Base-by-base conservation (phyloP, 1,140 invertebrate species). In the Cydia fagiglandana region DNA sequence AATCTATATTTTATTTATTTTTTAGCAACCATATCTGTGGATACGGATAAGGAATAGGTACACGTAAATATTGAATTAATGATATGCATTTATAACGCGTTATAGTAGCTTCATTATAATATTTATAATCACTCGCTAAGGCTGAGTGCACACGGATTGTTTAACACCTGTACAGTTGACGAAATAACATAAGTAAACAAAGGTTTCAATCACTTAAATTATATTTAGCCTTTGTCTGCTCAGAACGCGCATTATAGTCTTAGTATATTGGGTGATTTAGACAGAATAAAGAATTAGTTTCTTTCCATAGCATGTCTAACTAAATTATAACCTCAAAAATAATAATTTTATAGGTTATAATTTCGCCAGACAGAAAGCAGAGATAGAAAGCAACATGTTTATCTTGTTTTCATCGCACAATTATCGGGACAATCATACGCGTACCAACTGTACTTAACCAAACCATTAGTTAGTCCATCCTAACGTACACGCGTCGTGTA, bases 1-100 rank as follows among this genome's bases (percentile, higher is more conserved):
- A 41, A 73, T 50, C 45, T 73, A 73, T 73, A 73, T 50, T 73
- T 47, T 73, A 88, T 91, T 88, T 90, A 91, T 91, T 86, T 90
- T 85, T 87, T 81, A 81, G 85, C 90, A 89, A 86, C 85, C 75
- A 87, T 82, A 81, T 82, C 86, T 86, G 81, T 85, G 88, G 89
- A 89, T 86, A 79, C 86, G 80, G 81, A 85, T 87, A 82, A 83
- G 82, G 81, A 84, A 78, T 85, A 87, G 78, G 82, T 84, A 86
- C 86, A 89, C 81, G 84, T 86, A 89, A 86, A 86, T 87, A 87
- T 89, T 81, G n/a, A 81, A 83, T 64, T 78, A 74, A 81, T 61
- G 7, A 61, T 81, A 83, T 81, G 85, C 85, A 84, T 80, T 53
- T 79, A 88, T 83, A 81, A 78, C 83, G 64, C 50, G 64, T 78